These are phyloP conservation scores for Athripsodes cinereus DNA, from an alignment of 2,888 invertebrate species.

Conservation along the genomic window DNA sequence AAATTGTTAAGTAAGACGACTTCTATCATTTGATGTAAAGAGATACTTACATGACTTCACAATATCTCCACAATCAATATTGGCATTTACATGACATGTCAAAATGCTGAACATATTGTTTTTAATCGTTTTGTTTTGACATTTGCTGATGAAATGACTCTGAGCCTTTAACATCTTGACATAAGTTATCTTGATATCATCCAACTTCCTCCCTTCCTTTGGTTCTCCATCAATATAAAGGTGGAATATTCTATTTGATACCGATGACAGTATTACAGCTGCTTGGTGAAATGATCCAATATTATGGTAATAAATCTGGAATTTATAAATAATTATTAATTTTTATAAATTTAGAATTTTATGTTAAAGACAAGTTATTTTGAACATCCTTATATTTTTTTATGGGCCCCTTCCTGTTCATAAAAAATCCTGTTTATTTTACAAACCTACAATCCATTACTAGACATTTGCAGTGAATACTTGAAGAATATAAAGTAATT, in stretches of 20 bases:
- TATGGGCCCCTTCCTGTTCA: too few species aligned
- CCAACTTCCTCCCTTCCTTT: constrained; percentile 9
- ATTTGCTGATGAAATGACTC: constrained; percentile 10
- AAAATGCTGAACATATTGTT: constrained; percentile 15
- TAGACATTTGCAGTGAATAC: background rate
- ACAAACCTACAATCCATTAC: too few species aligned
- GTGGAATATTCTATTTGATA: constrained; percentile 17
- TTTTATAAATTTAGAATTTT: too few species aligned
- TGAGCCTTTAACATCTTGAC: constrained; percentile 18
- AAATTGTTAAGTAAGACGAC: background rate
- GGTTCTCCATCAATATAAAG: constrained; percentile 10
- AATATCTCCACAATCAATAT: constrained; percentile 19
- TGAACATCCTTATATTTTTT: too few species aligned
- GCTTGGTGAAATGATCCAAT: constrained; percentile 17
- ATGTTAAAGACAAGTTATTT: too few species aligned
- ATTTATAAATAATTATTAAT: background rate
- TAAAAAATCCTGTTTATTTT: too few species aligned
- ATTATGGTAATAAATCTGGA: constrained; percentile 22
- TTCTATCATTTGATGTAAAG: background rate
- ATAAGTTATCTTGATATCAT: constrained; percentile 18
- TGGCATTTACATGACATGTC: constrained; percentile 17
- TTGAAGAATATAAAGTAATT: background rate
- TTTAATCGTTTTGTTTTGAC: background rate
- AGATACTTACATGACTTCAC: constrained; percentile 15
- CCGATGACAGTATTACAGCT: constrained; percentile 11